Percentiles rank a stretch among this genome's conserved stretches.
phyloP scores from a whole-genome alignment of 2,113 vertebrate genomes.

The Cavia aperea region DNA sequence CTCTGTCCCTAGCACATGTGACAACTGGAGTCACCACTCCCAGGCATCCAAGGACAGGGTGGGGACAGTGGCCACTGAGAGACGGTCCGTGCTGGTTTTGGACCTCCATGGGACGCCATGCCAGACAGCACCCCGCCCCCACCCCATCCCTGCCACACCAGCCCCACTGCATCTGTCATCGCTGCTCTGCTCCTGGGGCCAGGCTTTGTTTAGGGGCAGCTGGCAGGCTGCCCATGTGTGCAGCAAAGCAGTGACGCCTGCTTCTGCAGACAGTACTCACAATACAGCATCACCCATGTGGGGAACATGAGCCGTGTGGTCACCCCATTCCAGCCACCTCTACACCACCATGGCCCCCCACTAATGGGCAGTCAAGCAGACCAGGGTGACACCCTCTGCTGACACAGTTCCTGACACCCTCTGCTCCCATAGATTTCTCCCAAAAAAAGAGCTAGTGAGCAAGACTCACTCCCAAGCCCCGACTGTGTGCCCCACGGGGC shows the following conservation, averaged over 20 bases:
- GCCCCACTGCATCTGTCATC: slow-evolving; percentile 86
- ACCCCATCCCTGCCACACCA: slow-evolving; percentile 52
- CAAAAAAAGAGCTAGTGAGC: neutral
- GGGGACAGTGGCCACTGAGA: neutral
- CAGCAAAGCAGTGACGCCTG: neutral
- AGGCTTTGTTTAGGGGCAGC: slow-evolving; percentile 72
- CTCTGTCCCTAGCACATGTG: too few species aligned
- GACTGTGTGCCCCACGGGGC: neutral
- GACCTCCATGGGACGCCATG: neutral
- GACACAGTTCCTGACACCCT: neutral
- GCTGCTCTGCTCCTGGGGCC: slow-evolving; percentile 71
- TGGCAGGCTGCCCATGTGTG: slow-evolving; percentile 67
- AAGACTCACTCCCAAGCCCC: neutral
- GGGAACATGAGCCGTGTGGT: neutral
- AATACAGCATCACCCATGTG: neutral
- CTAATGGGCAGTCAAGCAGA: slow-evolving; percentile 6
- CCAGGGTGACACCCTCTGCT: neutral
- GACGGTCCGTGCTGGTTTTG: neutral
- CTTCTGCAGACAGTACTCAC: slow-evolving; percentile 34
- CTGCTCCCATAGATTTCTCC: neutral
- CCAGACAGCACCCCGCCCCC: neutral
- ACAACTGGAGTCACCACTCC: neutral
- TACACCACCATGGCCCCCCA: neutral
- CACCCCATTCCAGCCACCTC: slow-evolving; percentile 10
- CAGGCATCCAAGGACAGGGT: neutral